Evolutionary conservation across 1,140 invertebrate genomes (phyloP), one percentile per base, ranked within the genome.

Genomic region (Pseudomyrmex sp.): DNA sequence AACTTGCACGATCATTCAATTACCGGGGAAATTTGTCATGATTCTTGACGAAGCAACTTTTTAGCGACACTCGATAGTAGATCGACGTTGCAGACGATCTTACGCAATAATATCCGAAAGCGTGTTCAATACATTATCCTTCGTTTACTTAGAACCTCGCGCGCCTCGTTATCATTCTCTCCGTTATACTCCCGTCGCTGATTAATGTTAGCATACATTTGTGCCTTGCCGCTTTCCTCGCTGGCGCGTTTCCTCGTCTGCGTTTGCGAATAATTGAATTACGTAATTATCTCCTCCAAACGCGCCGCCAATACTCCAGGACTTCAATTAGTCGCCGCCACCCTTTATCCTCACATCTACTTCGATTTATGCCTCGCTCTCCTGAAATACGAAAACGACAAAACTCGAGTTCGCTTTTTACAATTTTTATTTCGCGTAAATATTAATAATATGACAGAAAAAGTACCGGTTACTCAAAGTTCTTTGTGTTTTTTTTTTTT

Each of bases 201-300:
- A 82, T 85, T 74, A 58, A 46, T 44, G 52, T 72, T 72, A 80
- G 76, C 76, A 70, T 59, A 70, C 76, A 80, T 61, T 80, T 23
- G 56, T 12, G 52, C 35, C 56, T 80, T 72, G 68, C 72, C 63
- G 50, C 69, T 76, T 50, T 65, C 48, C 76, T 80, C 65, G 58
- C 61, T 61, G 72, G 46, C 84, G 62, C 35, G 50, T 74, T 82
- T 61, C 54, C 20, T 50, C 63, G 52, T 76, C 70, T 80, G 58
- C 66, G 44, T 86, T 74, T 73, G 77, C 75, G 84, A 68, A 77
- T 89, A 85, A 89, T 89, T 84, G 65, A 85, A 85, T 89, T 89
- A 88, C 66, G 84, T 88, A 89, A 89, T 89, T 88, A 89, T 89
- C 46, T 80, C 76, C 76, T 72, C 82, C 75, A 84, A 85, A 87